Base-by-base conservation (phyloP, 2,113 vertebrate species). In the Capreolus pygargus region DNA sequence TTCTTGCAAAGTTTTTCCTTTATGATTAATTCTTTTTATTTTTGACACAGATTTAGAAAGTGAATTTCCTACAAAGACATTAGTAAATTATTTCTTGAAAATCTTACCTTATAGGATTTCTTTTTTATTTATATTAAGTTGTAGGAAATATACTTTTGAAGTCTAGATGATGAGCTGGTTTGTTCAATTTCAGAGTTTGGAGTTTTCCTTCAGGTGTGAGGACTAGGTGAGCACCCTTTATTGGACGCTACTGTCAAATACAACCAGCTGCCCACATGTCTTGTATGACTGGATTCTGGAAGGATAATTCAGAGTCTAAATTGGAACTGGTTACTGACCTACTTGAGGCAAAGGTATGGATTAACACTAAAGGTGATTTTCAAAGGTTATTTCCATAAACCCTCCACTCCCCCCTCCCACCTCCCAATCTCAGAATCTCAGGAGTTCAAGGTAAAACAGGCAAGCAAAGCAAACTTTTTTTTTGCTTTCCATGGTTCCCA, bases 51-150 rank as follows among this genome's bases (percentile, higher is more conserved):
- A 57, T 93, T 67, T 96, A 27, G 27, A 93, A 97, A 91, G 64
- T 89, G 3, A 95, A 89, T 92, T 97, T 55, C 45, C 74, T 94
- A 19, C 13, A 89, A 52, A 87, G 15, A 57, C 54, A 64, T 76
- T 87, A 90, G 60, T 70, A 79, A 95, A 84, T 70, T 76, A 90
- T 61, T 86, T 95, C 76, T 16, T 84, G 64, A 17, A 94, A 95
- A 27, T 94, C 27, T 94, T 70, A 55, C 13, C 39, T 88, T 92
- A 47, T 0, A 95, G 13, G 4, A 30, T 91, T 89, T 50, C 25
- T 79, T 89, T 28, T 55, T 57, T 33, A 64, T 91, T 70, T 87
- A 28, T 52, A 28, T 58, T 97, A 54, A 82, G 52, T 97, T n/a
- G 19, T 94, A 55, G 60, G 17, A 94, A 78, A 30, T 70, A 92